These are phyloP conservation scores for Leucopsar rothschildi DNA, from an alignment of 2,113 vertebrate genomes.

Conservation along the genomic window DNA sequence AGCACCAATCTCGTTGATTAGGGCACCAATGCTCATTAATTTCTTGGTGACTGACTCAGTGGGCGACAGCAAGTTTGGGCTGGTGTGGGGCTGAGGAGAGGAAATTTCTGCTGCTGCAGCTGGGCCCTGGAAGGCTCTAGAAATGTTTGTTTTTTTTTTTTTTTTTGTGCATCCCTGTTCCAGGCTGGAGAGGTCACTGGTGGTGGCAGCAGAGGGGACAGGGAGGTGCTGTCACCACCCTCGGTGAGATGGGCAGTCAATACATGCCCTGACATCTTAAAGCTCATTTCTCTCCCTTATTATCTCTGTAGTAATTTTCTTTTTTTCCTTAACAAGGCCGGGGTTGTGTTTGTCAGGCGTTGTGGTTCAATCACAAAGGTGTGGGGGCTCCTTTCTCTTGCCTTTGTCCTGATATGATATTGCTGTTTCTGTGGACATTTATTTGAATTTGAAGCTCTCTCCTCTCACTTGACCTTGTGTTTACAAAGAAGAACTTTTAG, in stretches of 20 bases:
- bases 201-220: not conserved
- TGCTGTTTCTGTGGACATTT: not conserved
- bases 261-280: not conserved
- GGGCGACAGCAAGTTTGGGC: rapidly evolving
- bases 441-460: not conserved
- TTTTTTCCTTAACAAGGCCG: not conserved
- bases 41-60: not conserved
- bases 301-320: not conserved
- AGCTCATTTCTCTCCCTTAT: slow-evolving; percentile 3
- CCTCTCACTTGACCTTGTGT: not conserved
- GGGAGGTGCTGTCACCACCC: not conserved
- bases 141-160: not conserved
- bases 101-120: too few relatives aligned
- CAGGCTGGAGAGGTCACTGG: not conserved
- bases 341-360: not conserved
- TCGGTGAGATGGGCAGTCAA: not conserved
- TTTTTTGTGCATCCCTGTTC: not conserved
- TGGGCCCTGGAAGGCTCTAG: not conserved
- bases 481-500: not conserved
- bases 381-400: not conserved
- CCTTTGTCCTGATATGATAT: not conserved
- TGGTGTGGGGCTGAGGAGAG: not conserved
- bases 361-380: not conserved
- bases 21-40: not conserved
- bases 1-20: not conserved